These are phyloP conservation scores for Cynopterus brachyotis DNA, from an alignment of 2,113 vertebrate genomes.

Conservation along the genomic window DNA sequence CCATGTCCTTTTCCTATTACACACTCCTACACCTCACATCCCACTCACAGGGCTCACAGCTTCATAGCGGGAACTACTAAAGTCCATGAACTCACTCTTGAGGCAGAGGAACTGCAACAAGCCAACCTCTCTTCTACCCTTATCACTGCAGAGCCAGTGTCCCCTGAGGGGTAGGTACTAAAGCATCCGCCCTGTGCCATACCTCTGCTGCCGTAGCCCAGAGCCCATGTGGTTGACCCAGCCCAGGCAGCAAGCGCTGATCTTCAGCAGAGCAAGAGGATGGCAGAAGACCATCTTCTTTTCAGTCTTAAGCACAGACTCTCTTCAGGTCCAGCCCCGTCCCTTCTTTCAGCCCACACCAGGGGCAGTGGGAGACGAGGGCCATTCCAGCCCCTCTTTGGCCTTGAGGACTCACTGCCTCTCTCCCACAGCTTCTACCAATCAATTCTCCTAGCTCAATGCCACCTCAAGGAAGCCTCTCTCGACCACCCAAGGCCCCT, in stretches of 20 bases:
- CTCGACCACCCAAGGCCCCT: not conserved
- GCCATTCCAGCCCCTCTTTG: not conserved
- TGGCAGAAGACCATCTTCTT: not conserved
- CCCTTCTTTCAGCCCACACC: not conserved
- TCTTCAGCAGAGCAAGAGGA: not conserved
- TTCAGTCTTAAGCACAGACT: accelerated
- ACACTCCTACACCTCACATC: accelerated
- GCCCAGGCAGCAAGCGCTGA: not conserved
- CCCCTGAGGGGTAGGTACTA: accelerated
- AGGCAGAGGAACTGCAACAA: not conserved
- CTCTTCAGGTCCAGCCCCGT: not conserved
- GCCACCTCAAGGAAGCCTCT: not conserved
- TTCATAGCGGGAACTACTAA: not conserved
- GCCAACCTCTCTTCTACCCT: not conserved
- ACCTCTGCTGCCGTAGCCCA: not conserved
- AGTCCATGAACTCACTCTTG: not conserved
- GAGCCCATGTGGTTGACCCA: not conserved
- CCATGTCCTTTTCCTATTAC: not conserved
- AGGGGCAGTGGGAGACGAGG: not conserved
- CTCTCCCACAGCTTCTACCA: not conserved
- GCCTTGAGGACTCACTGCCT: not conserved
- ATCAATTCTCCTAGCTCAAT: not conserved
- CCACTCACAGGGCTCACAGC: not conserved
- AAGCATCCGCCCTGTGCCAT: not conserved
- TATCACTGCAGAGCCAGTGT: not conserved